Evolutionary conservation across 2,113 vertebrate genomes (phyloP).

Genomic region (Microcebus murinus): DNA sequence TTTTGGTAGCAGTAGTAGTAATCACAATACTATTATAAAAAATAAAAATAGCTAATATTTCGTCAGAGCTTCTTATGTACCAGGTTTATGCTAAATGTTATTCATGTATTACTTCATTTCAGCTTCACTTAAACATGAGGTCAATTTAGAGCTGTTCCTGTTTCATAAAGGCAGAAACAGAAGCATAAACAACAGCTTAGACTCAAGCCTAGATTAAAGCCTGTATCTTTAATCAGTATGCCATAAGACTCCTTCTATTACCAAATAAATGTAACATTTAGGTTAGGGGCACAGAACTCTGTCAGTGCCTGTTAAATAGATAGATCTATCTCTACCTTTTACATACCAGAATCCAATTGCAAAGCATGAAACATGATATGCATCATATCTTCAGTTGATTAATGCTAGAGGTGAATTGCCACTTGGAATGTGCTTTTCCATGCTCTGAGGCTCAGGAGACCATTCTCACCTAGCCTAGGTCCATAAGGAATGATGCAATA

Average conservation of each 20-base stretch:
- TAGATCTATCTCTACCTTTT: background rate
- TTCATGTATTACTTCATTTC: background rate
- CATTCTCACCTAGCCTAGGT: background rate
- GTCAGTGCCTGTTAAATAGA: background rate
- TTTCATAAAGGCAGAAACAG: background rate
- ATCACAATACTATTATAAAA: background rate
- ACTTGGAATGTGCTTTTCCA: rapidly evolving
- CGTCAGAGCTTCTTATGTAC: background rate
- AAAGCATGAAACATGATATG: background rate
- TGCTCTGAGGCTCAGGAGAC: background rate
- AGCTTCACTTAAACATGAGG: background rate
- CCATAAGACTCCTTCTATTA: background rate
- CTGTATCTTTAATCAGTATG: background rate
- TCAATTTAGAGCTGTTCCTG: background rate
- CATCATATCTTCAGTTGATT: background rate
- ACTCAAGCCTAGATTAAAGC: background rate
- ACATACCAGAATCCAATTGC: background rate
- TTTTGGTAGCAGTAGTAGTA: background rate
- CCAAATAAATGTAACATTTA: background rate
- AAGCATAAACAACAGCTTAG: background rate
- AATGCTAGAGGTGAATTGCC: background rate
- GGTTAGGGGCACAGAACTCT: background rate
- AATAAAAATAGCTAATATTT: constrained; percentile 12
- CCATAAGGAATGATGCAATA: background rate
- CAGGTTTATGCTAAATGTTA: background rate